Base-by-base conservation (phyloP, 2,113 vertebrate genomes). In the Salvator merianae region DNA sequence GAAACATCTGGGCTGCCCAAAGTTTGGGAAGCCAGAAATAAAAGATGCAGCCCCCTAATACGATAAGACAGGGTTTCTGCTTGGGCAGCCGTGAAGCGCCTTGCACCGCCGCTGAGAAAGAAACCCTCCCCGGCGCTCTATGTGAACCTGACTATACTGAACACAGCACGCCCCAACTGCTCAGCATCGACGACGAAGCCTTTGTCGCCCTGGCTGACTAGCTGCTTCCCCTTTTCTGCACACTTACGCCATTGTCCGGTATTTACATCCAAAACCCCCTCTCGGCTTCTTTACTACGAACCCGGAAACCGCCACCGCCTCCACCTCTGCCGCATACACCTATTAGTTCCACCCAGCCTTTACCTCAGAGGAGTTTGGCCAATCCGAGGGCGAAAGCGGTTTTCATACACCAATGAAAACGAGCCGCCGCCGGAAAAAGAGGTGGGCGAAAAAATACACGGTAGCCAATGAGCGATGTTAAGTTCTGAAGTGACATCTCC, bases 171-270 rank as follows among this genome's bases (percentile, higher is more conserved):
- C 22, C 32, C 7, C n/a, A n/a, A n/a, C 0, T 7, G 36, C 7
- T 65, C 63, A 9, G 20, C 66, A 10, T 28, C 20, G 7, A 43
- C 30, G 12, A 10, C 26, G 28, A 9, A 36, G 4, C 30, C 59
- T 47, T 9, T 47, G 43, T 9, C 43, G 43, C 43, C 43, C 43
- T 9, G 43, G 43, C 43, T 47, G 4, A 4, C 1, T 5, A 28
- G 53, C 38, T 0, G 0, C 50, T 6, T 34, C 5, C 68, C 26
- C 32, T 43, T n/a, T 83, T 88, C 85, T 79, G 78, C 84, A 3
- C 65, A 88, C 92, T 93, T 90, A 90, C 92, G 88, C 92, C 92
- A 93, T 92, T 28, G 73, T 77, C 73, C 32, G 43, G 73, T 53
- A 53, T 86, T 79, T 55, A 84, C 86, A 22, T 36, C 53, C 53